Evolutionary conservation across 2,113 vertebrate species (phyloP).

Genomic region (Corapipo altera): DNA sequence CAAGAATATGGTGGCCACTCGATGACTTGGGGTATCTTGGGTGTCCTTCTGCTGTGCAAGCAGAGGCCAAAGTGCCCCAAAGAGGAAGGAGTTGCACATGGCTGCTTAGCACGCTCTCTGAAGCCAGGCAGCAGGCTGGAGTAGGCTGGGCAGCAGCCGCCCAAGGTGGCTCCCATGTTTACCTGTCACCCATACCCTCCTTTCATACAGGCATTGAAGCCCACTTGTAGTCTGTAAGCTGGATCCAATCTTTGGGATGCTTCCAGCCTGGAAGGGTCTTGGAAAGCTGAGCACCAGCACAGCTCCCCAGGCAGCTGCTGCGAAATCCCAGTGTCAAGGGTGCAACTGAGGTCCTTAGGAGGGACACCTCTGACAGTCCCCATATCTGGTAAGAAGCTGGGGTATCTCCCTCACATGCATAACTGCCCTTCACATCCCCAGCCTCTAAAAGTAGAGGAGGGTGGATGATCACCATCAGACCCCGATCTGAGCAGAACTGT

Average conservation of each 20-base stretch:
- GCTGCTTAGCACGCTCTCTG: neutral
- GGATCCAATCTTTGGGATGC: neutral
- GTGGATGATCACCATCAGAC: neutral
- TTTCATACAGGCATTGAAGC: neutral
- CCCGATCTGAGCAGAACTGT: fast-evolving
- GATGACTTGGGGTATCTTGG: neutral
- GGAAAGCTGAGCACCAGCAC: neutral
- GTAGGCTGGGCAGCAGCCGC: neutral
- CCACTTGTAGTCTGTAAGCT: neutral
- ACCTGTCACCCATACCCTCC: neutral
- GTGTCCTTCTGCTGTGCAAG: neutral
- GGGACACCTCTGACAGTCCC: neutral
- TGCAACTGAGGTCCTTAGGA: neutral
- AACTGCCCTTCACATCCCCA: neutral
- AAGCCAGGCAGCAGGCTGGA: neutral
- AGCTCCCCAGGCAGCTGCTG: neutral
- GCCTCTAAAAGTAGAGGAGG: neutral
- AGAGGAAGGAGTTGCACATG: neutral
- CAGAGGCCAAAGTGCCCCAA: neutral
- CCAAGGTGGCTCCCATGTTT: neutral
- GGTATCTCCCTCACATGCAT: neutral
- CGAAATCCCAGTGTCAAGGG: neutral
- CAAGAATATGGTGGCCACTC: neutral
- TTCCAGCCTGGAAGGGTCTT: neutral
- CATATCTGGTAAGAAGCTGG: neutral